Conservation (phyloP, 2,113 vertebrate genomes). For the Leptocoma aspasia region DNA sequence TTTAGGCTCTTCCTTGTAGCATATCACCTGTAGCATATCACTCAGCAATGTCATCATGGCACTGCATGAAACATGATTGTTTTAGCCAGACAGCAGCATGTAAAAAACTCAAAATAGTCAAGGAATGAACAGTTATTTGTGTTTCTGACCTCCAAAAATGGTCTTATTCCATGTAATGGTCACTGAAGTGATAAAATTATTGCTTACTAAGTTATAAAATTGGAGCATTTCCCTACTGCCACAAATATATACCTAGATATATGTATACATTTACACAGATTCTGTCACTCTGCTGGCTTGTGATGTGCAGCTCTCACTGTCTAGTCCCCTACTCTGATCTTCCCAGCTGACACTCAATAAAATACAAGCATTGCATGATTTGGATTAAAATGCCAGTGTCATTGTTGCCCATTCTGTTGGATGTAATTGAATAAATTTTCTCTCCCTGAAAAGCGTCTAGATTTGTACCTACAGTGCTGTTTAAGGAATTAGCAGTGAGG, state of each 20-base stretch:
- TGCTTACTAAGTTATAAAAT: not conserved
- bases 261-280: not conserved
- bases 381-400: not conserved
- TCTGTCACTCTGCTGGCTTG: not conserved
- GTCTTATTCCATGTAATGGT: not conserved
- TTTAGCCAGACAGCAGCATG: not conserved
- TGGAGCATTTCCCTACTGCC: not conserved
- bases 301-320: not conserved
- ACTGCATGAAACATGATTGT: not conserved
- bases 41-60: not conserved
- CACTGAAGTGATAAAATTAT: not conserved
- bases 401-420: not conserved
- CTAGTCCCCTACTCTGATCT: not conserved
- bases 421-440: not conserved
- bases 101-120: not conserved
- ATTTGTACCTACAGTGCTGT: not conserved
- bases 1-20: not conserved
- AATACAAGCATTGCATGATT: not conserved
- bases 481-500: not conserved
- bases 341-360: not conserved
- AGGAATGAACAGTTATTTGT: not conserved
- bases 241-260: no score
- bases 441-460: not conserved
- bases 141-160: not conserved
- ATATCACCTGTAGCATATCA: not conserved